Base-by-base conservation (phyloP, 1,140 invertebrate species). In the Oscheius sp. region DNA sequence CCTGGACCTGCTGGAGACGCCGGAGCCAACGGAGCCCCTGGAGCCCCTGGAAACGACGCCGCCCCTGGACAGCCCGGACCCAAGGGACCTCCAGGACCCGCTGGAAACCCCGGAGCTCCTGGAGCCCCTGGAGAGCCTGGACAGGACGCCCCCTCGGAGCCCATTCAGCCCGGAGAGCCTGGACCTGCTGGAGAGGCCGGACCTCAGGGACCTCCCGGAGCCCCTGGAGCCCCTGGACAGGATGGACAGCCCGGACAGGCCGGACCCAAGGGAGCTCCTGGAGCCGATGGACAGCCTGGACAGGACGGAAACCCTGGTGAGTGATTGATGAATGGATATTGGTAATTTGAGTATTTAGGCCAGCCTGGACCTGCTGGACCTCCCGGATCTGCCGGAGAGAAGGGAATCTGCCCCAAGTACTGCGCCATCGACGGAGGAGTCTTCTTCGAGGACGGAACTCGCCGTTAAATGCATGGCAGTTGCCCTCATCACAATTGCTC, bases 361-460 rank as follows among this genome's bases (percentile, higher is more conserved):
- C n/a, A n/a, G n/a, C n/a, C n/a, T n/a, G n/a, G n/a, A n/a, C n/a
- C n/a, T n/a, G n/a, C n/a, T n/a, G n/a, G n/a, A n/a, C n/a, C n/a
- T n/a, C n/a, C n/a, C n/a, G 67, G 67, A 68, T 36, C 36, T 2
- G 34, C 61, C 23, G 78, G 76, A 71, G 79, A 82, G 69, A 81
- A 82, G 68, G 79, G 79, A 36, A 82, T 81, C 68, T 81, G 79
- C 73, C 80, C 80, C 42, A 81, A 81, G 70, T 81, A 81, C 70
- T 81, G 80, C 73, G 80, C 80, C 66, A 77, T 81, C 70, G 80
- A 81, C 74, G 80, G 80, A 49, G 80, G 80, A 67, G 78, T 81
- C 74, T 81, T 81, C 81, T 81, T 81, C 71, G 80, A 82, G 31
- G 80, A 81, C 55, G 80, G 80, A 73, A 81, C 80, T 68, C 75